Evolutionary conservation across 2,888 invertebrate genomes (phyloP), one percentile per base, ranked within the genome.

Genomic region (Pachymerium ferrugineum): DNA sequence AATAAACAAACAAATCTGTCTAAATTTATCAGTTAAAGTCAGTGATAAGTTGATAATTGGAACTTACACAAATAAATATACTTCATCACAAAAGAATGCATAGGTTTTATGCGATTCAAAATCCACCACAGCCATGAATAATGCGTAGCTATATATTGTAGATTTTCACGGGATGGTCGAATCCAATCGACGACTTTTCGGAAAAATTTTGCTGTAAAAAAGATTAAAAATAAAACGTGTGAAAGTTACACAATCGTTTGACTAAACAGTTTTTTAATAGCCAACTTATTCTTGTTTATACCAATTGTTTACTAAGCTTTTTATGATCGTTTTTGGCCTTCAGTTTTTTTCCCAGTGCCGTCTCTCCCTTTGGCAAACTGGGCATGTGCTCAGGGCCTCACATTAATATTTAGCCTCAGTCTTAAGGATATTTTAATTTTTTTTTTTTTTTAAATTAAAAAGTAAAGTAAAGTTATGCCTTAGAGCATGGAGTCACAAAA

Each of bases 51-150:
- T 25, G n/a, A 72, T 1, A n/a, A 6, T 19, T 38, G 8, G 25
- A 28, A 80, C 82, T 80, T 79, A 83, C 83, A 77, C 28, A 80
- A 62, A 74, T 81, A 82, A 16, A 83, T 79, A 68, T 78, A 78
- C 71, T 79, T 80, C 81, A 83, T 82, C 30, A 74, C 12, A 22
- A 35, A 22, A 8, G 67, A 35, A 31, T 70, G 31, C n/a, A 73
- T 12, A 4, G 74, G 70, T 31, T 70, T 72, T 28, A 76, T 72
- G 10, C 77, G 70, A 73, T 83, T 83, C 54, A 83, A 75, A 14
- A 81, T 76, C 4, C 75, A 75, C 82, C 82, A 83, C 3, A 83
- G 28, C 80, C 80, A 81, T 70, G 78, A 77, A 70, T 79, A 78
- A 12, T 78, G 78, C 1, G 81, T 81, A 42, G 82, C 76, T 5